phyloP scores from a whole-genome alignment of 2,113 vertebrate species.

The Zootoca vivipara region DNA sequence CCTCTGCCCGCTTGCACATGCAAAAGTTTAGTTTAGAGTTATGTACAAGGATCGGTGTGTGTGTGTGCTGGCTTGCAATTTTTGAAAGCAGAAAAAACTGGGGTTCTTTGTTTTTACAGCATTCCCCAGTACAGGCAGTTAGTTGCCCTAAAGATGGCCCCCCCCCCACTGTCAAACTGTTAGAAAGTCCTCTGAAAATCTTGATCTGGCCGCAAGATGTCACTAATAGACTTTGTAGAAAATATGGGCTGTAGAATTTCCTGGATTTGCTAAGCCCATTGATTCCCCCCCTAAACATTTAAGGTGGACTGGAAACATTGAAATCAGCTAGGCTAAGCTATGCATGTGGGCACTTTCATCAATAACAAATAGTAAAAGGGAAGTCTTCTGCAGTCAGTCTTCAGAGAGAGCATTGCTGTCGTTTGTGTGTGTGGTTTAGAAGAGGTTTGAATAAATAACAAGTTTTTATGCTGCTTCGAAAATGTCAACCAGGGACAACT shows the following conservation, averaged over 20 bases:
- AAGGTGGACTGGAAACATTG: constrained; percentile 61
- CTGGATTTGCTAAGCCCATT: background rate
- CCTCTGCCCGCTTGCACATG: background rate
- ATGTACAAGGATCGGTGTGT: background rate
- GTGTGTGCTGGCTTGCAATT: constrained; percentile 32
- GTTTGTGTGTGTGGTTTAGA: background rate
- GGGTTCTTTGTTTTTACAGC: background rate
- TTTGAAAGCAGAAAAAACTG: constrained; percentile 14
- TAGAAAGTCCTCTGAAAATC: background rate
- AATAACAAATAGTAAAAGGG: background rate
- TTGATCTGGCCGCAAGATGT: constrained; percentile 58
- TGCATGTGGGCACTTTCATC: background rate
- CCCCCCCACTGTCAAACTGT: background rate
- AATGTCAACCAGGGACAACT: background rate
- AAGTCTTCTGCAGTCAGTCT: background rate
- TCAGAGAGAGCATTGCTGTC: background rate
- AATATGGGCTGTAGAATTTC: background rate
- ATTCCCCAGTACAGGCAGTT: background rate
- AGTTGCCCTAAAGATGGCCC: background rate
- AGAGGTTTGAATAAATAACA: background rate
- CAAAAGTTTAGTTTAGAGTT: background rate
- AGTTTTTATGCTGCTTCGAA: background rate
- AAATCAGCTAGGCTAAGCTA: background rate
- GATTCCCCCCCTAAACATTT: constrained; percentile 45
- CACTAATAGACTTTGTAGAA: constrained; percentile 49